These are phyloP conservation scores for Punctoribates punctum DNA, from an alignment of 2,888 invertebrate genomes.

Conservation along the genomic window DNA sequence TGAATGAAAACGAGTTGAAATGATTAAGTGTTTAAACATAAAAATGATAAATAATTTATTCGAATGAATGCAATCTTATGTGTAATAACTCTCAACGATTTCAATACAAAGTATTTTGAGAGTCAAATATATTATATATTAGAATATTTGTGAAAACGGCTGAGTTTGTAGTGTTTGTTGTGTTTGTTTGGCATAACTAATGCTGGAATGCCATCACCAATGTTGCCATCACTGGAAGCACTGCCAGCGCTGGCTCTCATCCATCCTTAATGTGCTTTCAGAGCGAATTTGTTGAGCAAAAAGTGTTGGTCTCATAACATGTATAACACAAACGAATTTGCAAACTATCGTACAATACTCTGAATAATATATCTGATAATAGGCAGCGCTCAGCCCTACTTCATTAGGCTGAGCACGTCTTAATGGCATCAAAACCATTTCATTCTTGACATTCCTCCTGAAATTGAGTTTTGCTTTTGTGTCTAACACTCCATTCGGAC, in stretches of 20 bases:
- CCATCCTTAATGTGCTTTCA: slow-evolving; percentile 23
- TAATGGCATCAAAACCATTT: slow-evolving; percentile 24
- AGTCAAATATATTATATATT: neutral
- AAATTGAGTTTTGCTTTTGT: slow-evolving; percentile 30
- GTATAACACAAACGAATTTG: slow-evolving; percentile 27
- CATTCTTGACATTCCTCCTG: slow-evolving; percentile 24
- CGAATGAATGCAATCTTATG: slow-evolving; percentile 5
- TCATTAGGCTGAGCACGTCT: slow-evolving; percentile 30
- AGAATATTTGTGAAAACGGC: slow-evolving; percentile 6
- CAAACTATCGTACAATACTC: slow-evolving; percentile 12
- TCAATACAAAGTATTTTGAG: neutral
- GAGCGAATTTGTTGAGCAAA: neutral
- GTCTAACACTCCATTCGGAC: slow-evolving; percentile 1
- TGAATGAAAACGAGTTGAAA: neutral
- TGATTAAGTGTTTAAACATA: slow-evolving; percentile 12
- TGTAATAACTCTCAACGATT: neutral
- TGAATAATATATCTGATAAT: slow-evolving; percentile 21
- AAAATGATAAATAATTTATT: slow-evolving; percentile 24
- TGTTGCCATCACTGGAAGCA: neutral
- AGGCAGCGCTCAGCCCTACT: slow-evolving; percentile 20
- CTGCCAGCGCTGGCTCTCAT: slow-evolving; percentile 4
- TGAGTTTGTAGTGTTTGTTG: neutral
- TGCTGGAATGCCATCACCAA: slow-evolving; percentile 15
- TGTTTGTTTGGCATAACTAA: slow-evolving; percentile 25
- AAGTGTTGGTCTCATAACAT: slow-evolving; percentile 33